These are phyloP conservation scores for Drosophila peninsularis DNA, from an alignment of 2,888 invertebrate species.

Conservation along the genomic window DNA sequence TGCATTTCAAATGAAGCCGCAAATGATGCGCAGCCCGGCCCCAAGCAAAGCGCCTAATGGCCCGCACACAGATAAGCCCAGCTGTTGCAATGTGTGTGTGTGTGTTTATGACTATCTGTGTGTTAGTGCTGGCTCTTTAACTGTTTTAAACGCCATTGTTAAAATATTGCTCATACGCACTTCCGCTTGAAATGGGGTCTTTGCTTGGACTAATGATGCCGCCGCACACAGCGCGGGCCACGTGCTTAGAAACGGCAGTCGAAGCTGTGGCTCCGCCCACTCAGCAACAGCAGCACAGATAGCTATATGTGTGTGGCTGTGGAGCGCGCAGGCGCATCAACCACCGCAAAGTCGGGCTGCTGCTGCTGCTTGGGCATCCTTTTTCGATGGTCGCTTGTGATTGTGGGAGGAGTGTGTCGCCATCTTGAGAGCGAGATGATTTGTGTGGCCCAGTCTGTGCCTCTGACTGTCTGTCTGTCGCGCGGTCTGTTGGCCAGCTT, in stretches of 20 bases:
- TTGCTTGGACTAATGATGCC: slow-evolving; percentile 76
- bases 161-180: slow-evolving; percentile 82
- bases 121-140: slow-evolving; percentile 70
- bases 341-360: slow-evolving; percentile 44
- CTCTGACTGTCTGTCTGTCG: not conserved
- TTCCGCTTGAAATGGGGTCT: slow-evolving; percentile 78
- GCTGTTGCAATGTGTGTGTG: slow-evolving; percentile 16
- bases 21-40: slow-evolving; percentile 52
- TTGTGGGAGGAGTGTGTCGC: slow-evolving; percentile 50
- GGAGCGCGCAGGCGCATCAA: slow-evolving; percentile 74
- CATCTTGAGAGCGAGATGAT: slow-evolving; percentile 63
- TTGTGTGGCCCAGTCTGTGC: slow-evolving; percentile 37
- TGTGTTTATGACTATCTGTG: slow-evolving; percentile 18
- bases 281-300: slow-evolving; percentile 52
- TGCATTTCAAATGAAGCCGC: slow-evolving; percentile 48
- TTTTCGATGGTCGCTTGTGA: slow-evolving; percentile 34
- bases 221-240: slow-evolving; percentile 55
- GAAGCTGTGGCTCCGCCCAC: slow-evolving; percentile 63
- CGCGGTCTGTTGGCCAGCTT: slow-evolving; percentile 10
- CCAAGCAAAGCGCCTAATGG: slow-evolving; percentile 73
- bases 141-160: slow-evolving; percentile 83
- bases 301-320: slow-evolving; percentile 33
- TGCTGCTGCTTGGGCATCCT: slow-evolving; percentile 61
- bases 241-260: slow-evolving; percentile 30
- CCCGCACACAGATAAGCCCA: slow-evolving; percentile 45